phyloP scores from a whole-genome alignment of 2,113 vertebrate species.

The Gopherus evgoodei region DNA sequence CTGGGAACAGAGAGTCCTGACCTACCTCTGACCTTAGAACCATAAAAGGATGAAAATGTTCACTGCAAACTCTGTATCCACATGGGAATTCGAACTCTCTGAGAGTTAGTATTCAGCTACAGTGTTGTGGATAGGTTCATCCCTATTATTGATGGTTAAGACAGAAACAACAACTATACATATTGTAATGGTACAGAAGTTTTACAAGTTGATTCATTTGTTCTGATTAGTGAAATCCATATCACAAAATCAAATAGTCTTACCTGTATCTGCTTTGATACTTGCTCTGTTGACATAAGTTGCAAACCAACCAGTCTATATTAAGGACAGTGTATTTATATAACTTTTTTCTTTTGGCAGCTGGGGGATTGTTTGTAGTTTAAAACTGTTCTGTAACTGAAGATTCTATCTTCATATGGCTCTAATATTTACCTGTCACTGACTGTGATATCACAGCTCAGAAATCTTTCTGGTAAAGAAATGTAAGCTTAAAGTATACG shows the following conservation, averaged over 20 bases:
- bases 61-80: background rate
- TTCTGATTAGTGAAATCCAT: constrained; percentile 47
- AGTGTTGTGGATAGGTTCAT: background rate
- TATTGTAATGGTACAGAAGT: constrained; percentile 34
- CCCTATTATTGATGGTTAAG: background rate
- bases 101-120: background rate
- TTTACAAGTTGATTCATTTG: constrained; percentile 50
- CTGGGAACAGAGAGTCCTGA: background rate
- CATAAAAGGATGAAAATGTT: background rate
- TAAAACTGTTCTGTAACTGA: background rate
- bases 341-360: background rate
- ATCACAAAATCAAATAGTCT: constrained; percentile 51
- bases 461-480: constrained; percentile 10
- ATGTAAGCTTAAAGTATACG: background rate
- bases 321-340: background rate
- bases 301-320: constrained; percentile 11
- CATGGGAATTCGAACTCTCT: background rate
- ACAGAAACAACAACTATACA: constrained; percentile 24
- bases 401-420: background rate
- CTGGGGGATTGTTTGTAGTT: background rate
- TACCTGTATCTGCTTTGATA: constrained; percentile 39
- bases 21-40: background rate
- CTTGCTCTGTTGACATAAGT: constrained; percentile 11
- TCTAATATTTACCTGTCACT: background rate
- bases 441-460: background rate